Conservation (phyloP, 2,113 vertebrate species). For the Erythrocercus mccallii region DNA sequence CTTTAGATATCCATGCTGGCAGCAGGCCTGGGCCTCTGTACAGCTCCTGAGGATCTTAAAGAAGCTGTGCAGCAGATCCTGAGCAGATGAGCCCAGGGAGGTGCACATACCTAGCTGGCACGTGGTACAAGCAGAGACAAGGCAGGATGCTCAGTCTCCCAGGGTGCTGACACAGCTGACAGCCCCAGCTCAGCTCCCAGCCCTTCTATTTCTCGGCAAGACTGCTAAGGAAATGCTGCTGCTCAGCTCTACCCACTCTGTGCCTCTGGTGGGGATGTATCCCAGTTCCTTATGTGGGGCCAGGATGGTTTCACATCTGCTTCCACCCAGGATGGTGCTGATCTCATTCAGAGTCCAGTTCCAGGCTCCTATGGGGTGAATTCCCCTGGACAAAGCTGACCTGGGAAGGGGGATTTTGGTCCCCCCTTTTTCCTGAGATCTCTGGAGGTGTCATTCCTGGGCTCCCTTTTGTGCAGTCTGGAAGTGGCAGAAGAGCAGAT, state of each 20-base stretch:
- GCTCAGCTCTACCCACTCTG: not conserved
- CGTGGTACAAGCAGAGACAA: not conserved
- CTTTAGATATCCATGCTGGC: not conserved
- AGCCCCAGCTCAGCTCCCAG: not conserved
- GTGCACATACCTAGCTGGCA: rapidly evolving
- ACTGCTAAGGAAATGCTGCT: not conserved
- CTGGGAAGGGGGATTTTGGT: not conserved
- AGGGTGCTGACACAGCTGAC: not conserved
- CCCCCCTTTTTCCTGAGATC: not conserved
- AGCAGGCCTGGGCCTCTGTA: not conserved
- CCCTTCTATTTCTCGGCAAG: not conserved
- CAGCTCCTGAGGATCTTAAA: not conserved
- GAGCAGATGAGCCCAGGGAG: not conserved
- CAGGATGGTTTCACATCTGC: not conserved
- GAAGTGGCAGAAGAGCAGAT: not conserved
- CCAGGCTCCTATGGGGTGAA: not conserved
- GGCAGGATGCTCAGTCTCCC: not conserved
- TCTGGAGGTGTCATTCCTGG: not conserved
- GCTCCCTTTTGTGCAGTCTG: not conserved
- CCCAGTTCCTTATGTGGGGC: not conserved
- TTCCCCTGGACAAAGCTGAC: not conserved
- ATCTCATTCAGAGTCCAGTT: rapidly evolving
- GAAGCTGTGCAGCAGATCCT: not conserved
- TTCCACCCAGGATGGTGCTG: not conserved
- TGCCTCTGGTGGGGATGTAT: not conserved